These are phyloP conservation scores for Odontocerum albicorne DNA, from an alignment of 2,888 invertebrate species.

Conservation along the genomic window DNA sequence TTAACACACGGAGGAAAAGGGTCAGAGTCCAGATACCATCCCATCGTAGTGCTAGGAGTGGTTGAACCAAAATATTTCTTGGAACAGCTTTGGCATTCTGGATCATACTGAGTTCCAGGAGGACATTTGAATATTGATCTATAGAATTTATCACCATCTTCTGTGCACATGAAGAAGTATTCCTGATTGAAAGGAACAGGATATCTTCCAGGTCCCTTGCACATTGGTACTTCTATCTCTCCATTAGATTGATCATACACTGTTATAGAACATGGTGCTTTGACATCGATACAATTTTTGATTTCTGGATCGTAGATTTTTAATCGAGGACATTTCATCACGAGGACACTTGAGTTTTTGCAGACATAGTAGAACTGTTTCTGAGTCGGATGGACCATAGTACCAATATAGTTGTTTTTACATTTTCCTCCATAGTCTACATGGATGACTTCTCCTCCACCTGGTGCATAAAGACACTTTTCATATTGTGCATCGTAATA, in stretches of 20 bases:
- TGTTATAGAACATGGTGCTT: slow-evolving; percentile 30
- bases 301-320: slow-evolving; percentile 41
- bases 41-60: slow-evolving; percentile 24
- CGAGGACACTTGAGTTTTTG: slow-evolving; percentile 44
- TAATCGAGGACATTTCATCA: slow-evolving; percentile 45
- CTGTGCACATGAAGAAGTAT: slow-evolving; percentile 44
- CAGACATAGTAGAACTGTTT: slow-evolving; percentile 50
- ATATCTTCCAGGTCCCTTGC: slow-evolving; percentile 43
- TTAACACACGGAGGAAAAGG: slow-evolving; percentile 45
- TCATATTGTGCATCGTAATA: slow-evolving; percentile 23
- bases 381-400: slow-evolving; percentile 45
- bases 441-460: slow-evolving; percentile 39
- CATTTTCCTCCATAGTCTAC: slow-evolving; percentile 41
- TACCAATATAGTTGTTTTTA: slow-evolving; percentile 43
- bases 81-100: slow-evolving; percentile 42
- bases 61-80: slow-evolving; percentile 42
- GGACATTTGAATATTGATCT: slow-evolving; percentile 44
- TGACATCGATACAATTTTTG: slow-evolving; percentile 36
- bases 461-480: slow-evolving; percentile 35
- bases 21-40: slow-evolving; percentile 33
- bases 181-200: slow-evolving; percentile 44
- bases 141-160: slow-evolving; percentile 37
- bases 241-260: slow-evolving; percentile 38
- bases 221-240: slow-evolving; percentile 40
- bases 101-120: slow-evolving; percentile 41